Percentiles rank a stretch among this genome's conserved stretches.
Evolutionary conservation across 2,797 vertebrate genomes (phyloP).

Genomic region (Margarornis squamiger): DNA sequence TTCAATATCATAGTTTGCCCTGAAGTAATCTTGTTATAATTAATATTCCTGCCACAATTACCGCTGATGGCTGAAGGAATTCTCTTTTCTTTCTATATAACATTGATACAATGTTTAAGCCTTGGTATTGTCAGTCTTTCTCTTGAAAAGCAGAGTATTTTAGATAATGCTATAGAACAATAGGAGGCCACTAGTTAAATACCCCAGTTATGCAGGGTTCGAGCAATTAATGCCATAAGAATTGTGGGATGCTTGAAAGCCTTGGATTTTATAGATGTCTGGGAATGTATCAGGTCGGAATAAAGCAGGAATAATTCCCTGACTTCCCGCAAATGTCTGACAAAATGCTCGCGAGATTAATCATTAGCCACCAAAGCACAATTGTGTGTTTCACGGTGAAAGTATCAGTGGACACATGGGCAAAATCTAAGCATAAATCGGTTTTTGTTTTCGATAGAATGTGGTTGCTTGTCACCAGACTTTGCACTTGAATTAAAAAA

Average conservation of each 20-base stretch:
- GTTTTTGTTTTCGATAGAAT: neutral
- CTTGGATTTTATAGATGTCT: neutral
- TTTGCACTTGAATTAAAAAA: neutral
- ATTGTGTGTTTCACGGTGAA: neutral
- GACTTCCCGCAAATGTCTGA: neutral
- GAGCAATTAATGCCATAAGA: neutral
- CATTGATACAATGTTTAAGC: neutral
- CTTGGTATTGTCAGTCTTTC: neutral
- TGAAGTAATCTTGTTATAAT: constrained; percentile 20
- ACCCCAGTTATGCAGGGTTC: neutral
- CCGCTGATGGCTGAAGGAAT: neutral
- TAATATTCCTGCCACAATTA: constrained; percentile 31
- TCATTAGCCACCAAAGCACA: constrained; percentile 3
- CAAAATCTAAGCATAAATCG: neutral
- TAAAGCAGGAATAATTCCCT: neutral
- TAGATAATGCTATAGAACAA: constrained; percentile 52
- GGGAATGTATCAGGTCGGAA: constrained; percentile 1
- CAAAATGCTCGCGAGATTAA: neutral
- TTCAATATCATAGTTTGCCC: neutral
- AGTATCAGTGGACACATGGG: neutral
- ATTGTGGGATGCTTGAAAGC: neutral
- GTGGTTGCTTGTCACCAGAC: neutral
- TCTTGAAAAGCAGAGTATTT: constrained; percentile 17
- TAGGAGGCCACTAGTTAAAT: constrained; percentile 45
- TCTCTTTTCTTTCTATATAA: neutral